Evolutionary conservation across 2,888 invertebrate species (phyloP), one percentile per base, ranked within the genome.

Genomic region (Rhaphigaster nebulosa): DNA sequence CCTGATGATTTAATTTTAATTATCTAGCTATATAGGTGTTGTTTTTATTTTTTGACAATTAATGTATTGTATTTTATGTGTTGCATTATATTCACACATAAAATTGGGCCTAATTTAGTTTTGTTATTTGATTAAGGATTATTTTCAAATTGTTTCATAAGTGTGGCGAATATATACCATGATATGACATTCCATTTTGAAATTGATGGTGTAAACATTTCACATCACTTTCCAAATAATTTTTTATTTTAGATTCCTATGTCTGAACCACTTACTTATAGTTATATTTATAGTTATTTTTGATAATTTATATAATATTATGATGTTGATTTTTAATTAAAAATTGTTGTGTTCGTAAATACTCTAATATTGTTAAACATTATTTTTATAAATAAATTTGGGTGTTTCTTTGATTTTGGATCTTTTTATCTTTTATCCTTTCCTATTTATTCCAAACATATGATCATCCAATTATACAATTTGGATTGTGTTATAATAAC

Each of bases 331-430:
- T 84, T 84, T 84, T 45, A n/a, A 84, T 84, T 84, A 15, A 76
- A 76, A 76, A 76, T 84, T 84, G 84, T 84, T 84, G 45, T 84
- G 84, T 88, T 88, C 41, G 41, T 88, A 60, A 88, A 60, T 60
- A 38, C 60, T 60, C 88, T 88, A 60, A 41, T 88, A 6, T 76
- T 38, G 88, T 88, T 88, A 41, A 41, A 88, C 65, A 60, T 88
- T 88, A 88, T 88, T 88, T 88, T 88, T 88, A 65, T 88, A 88
- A 88, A 88, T 88, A 88, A 88, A 88, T 56, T 41, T 60, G 88
- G 54, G 65, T 38, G 88, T 56, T 84, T 50, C 84, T 84, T 84
- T 84, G 45, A 84, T 84, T 26, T 41, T 23, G n/a, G 6, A 12
- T 60, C 60, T n/a, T 65, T 65, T 65, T 18, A 0, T 65, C 29